Conservation (phyloP, 2,797 vertebrate genomes). For the Discoglossus pictus region DNA sequence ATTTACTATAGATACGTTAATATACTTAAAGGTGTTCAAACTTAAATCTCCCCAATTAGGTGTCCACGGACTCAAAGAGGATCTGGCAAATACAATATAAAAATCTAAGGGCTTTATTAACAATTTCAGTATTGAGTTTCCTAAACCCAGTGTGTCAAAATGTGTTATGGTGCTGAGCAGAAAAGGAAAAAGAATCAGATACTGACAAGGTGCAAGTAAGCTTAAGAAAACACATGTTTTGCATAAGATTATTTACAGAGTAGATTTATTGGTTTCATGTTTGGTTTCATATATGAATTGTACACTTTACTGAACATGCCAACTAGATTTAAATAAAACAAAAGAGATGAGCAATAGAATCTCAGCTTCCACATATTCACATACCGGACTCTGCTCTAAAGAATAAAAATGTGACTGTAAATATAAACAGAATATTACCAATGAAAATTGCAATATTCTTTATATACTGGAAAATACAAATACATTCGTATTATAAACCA, state of each 20-base stretch:
- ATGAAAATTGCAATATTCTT: too few relatives aligned
- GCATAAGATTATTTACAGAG: conserved; percentile 25
- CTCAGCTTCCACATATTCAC: conserved; percentile 10
- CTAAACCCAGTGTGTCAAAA: too few relatives aligned
- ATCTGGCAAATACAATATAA: too few relatives aligned
- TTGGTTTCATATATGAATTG: conserved; percentile 21
- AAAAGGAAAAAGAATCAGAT: conserved; percentile 3
- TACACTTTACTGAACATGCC: conserved; percentile 14
- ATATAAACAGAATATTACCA: neutral
- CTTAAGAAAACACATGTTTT: conserved; percentile 24
- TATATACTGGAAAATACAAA: neutral
- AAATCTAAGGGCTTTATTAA: too few relatives aligned
- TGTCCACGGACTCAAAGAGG: too few relatives aligned
- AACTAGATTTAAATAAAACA: conserved; percentile 16
- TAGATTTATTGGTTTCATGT: conserved; percentile 31
- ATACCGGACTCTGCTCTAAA: conserved; percentile 9
- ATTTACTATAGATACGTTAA: too few relatives aligned
- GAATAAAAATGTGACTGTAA: conserved; percentile 24
- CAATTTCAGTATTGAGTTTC: too few relatives aligned
- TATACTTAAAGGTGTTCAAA: too few relatives aligned
- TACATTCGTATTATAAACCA: neutral
- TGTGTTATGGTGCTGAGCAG: neutral
- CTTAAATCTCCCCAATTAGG: too few relatives aligned
- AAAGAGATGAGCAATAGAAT: conserved; percentile 16
- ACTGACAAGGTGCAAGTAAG: conserved; percentile 3